Percentiles rank a stretch among this genome's conserved stretches.
These are phyloP conservation scores for Leuctra nigra DNA, from an alignment of 2,888 invertebrate genomes.

Conservation along the genomic window DNA sequence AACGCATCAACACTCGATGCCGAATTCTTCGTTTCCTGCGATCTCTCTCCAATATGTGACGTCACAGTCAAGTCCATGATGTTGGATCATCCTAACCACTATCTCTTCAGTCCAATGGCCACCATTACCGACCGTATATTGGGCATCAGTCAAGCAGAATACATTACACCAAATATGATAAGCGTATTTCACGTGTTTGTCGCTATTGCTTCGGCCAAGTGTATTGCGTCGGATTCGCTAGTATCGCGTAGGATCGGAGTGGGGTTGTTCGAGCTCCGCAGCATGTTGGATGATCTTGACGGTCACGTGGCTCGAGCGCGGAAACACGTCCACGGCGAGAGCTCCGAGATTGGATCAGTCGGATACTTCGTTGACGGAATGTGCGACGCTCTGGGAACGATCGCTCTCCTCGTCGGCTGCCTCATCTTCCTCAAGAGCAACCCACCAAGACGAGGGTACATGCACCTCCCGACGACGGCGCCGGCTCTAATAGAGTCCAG, in stretches of 20 bases:
- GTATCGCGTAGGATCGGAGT: conserved; percentile 66
- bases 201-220: conserved; percentile 65
- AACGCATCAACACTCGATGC: conserved; percentile 22
- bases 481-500: conserved; percentile 45
- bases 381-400: conserved; percentile 71
- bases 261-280: conserved; percentile 69
- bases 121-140: conserved; percentile 60
- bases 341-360: conserved; percentile 69
- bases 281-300: conserved; percentile 79
- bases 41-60: conserved; percentile 66
- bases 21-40: conserved; percentile 32
- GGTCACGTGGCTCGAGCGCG: conserved; percentile 77
- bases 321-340: conserved; percentile 66
- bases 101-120: conserved; percentile 74
- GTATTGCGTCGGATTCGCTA: conserved; percentile 65
- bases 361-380: conserved; percentile 80
- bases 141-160: conserved; percentile 50
- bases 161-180: conserved; percentile 77
- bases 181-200: conserved; percentile 72
- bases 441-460: conserved; percentile 65
- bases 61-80: conserved; percentile 78
- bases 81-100: conserved; percentile 78
- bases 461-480: conserved; percentile 53
- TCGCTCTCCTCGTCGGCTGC: conserved; percentile 63
- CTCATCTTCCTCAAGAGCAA: conserved; percentile 62